Evolutionary conservation across 2,888 invertebrate genomes (phyloP), one percentile per base, ranked within the genome.

Genomic region (Coecobrya sp.): DNA sequence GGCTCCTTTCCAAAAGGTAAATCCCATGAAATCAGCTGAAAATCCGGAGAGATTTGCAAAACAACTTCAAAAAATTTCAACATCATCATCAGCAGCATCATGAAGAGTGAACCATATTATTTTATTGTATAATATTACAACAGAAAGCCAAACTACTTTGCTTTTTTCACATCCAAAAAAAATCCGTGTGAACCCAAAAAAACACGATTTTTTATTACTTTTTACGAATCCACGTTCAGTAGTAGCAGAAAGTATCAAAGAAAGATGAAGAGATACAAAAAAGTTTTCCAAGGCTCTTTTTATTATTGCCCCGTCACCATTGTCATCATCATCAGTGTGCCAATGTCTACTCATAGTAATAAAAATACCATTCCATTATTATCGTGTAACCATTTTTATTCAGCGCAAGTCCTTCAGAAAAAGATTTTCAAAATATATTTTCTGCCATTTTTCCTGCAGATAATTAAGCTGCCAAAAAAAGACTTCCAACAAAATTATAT

Each of bases 1-100:
- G 90, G 90, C 90, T 84, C 65, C 90, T 90, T 76, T 90, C 90
- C 90, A 90, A 90, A 90, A 90, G 90, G 90, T 90, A 90, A 90
- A 90, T 90, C 90, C 90, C 90, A 90, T 85, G 85, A 90, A 90
- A 90, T 90, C 90, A 90, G 90, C 85, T 90, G 68, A 52, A 90
- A 90, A 90, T 90, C 90, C 90, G 90, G 65, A 89, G 90, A 90
- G 90, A 90, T 90, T 90, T 90, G 90, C 90, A 90, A 90, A 90
- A 90, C 90, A 90, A 90, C 85, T 90, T 89, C 49, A 65, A 85
- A 59, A 85, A 90, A 90, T 70, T 76, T 76, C 25, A 86, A 86
- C 86, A 55, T 86, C 45, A 49, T 84, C 62, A 62, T 30, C 52
- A 81, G 5, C 52, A 52, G 13, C 16, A 52, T 73, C 52, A 52